phyloP scores from a whole-genome alignment of 2,888 invertebrate genomes.

The Brachyptera risi region DNA sequence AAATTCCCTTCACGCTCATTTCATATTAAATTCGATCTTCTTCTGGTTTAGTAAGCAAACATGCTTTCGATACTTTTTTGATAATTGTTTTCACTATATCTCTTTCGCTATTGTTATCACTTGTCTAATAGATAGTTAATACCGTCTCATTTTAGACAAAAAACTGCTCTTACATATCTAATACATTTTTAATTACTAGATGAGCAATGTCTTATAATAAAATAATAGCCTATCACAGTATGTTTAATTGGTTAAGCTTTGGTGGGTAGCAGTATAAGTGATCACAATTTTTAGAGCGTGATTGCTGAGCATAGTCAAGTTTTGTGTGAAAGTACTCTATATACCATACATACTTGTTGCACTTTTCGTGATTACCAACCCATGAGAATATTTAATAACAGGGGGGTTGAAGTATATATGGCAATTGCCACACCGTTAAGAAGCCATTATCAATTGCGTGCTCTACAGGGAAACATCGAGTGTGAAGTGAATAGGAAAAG shows the following conservation, averaged over 20 bases:
- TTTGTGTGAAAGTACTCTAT: background rate
- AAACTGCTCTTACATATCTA: no score
- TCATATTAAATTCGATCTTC: no score
- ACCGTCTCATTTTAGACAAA: no score
- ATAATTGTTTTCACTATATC: no score
- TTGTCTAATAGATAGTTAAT: no score
- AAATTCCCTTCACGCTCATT: no score
- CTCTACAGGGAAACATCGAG: background rate
- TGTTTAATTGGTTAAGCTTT: background rate
- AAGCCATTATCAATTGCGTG: slow-evolving; percentile 11
- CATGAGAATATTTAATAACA: slow-evolving; percentile 10
- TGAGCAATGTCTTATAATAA: no score
- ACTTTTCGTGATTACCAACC: slow-evolving; percentile 5
- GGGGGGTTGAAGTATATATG: slow-evolving; percentile 12
- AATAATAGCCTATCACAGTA: no score
- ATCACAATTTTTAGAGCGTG: background rate
- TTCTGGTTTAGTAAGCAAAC: no score
- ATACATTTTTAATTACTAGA: no score
- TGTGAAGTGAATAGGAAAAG: background rate
- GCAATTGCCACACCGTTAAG: background rate
- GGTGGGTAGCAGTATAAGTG: background rate
- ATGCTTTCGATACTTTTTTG: no score
- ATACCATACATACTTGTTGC: background rate
- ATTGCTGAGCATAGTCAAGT: background rate
- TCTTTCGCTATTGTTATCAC: no score